These are phyloP conservation scores for Dasypolia templi DNA, from an alignment of 2,888 invertebrate genomes.

Conservation along the genomic window DNA sequence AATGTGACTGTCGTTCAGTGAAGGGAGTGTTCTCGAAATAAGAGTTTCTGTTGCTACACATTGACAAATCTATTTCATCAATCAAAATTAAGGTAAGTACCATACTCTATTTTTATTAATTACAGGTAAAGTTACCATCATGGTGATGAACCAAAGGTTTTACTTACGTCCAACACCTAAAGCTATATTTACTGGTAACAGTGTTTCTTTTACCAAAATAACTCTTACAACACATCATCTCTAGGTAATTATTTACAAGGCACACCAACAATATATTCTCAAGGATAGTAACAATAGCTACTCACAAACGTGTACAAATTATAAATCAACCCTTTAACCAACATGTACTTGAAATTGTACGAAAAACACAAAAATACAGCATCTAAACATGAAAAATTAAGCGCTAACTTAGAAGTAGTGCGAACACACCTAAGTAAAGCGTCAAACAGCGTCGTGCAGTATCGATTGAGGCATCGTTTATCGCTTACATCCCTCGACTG, in stretches of 20 bases:
- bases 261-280: no score
- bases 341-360: no score
- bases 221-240: no score
- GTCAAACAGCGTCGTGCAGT: conserved; percentile 71
- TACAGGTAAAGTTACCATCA: no score
- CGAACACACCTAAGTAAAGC: conserved; percentile 36
- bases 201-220: no score
- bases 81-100: conserved; percentile 9
- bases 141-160: background rate
- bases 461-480: conserved; percentile 76
- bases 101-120: no score
- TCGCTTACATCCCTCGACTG: conserved; percentile 69
- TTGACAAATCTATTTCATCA: background rate
- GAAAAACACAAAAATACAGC: background rate
- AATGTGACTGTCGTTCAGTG: background rate
- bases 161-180: background rate
- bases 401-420: conserved; percentile 33
- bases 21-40: background rate
- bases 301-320: no score
- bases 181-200: background rate
- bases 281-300: no score
- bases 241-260: no score
- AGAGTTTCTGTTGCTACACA: background rate
- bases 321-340: background rate
- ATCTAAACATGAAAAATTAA: conserved; percentile 21